Conservation (phyloP, 2,888 invertebrate genomes). For the Dicyrtomina minuta region DNA sequence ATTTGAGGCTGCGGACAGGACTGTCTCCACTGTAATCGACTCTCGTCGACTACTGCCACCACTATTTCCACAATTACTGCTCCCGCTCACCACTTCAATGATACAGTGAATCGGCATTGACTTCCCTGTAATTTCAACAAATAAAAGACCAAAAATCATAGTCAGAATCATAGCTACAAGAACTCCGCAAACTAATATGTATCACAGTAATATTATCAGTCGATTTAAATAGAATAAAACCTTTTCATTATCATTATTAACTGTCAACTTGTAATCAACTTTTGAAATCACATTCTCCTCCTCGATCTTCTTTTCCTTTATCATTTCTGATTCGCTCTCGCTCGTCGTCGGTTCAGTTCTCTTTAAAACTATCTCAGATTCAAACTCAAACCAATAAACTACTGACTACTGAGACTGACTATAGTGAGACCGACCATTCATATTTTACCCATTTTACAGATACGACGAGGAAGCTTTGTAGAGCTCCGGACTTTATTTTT, state of each 20-base stretch:
- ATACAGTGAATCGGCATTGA: conserved; percentile 93
- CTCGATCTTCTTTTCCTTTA: conserved; percentile 3
- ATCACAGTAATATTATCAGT: no score
- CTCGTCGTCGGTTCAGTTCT: background rate
- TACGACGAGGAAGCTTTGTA: no score
- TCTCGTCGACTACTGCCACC: conserved; percentile 50
- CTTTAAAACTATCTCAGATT: conserved; percentile 29
- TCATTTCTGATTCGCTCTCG: background rate
- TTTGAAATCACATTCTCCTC: background rate
- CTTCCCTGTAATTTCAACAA: conserved; percentile 67
- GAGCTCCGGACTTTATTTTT: no score
- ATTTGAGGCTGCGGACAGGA: conserved; percentile 28
- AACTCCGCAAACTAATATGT: no score
- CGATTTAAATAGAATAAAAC: conserved; percentile 17
- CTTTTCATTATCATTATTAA: conserved; percentile 32
- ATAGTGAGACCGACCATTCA: no score
- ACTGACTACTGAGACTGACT: no score
- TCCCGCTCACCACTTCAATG: conserved; percentile 67
- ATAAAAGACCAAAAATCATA: conserved; percentile 51
- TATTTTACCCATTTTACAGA: no score
- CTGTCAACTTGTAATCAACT: conserved; percentile 25
- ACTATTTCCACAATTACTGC: conserved; percentile 27
- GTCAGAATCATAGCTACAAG: no score
- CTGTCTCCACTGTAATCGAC: conserved; percentile 28
- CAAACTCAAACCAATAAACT: background rate